Percentiles rank a stretch among this genome's conserved stretches.
Evolutionary conservation across 2,113 vertebrate species (phyloP).

Genomic region (Planiliza haematocheilus): DNA sequence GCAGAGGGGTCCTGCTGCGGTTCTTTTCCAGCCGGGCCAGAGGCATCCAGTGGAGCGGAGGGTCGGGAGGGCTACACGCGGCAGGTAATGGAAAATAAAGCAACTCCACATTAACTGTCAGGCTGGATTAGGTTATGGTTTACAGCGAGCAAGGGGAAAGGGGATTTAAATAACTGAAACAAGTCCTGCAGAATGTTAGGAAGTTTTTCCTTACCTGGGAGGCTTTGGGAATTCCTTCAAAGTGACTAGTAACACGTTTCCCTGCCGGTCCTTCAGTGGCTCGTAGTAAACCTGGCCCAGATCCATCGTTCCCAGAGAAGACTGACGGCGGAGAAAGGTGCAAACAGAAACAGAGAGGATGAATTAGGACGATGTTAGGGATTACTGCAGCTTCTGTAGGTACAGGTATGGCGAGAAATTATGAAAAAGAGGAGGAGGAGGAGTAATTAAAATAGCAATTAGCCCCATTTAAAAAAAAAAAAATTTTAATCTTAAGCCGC

Average conservation of each 20-base stretch:
- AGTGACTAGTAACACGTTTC: slow-evolving; percentile 83
- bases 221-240: slow-evolving; percentile 72
- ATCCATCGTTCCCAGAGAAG: slow-evolving; percentile 79
- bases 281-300: slow-evolving; percentile 85
- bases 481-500: slow-evolving; percentile 57
- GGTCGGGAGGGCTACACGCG: slow-evolving; percentile 60
- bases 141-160: too few relatives aligned
- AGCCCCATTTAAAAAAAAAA: too few relatives aligned
- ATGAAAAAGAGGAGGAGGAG: slow-evolving; percentile 23
- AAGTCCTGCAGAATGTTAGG: not conserved
- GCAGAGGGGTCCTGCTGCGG: slow-evolving; percentile 74
- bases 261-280: slow-evolving; percentile 84
- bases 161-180: too few relatives aligned
- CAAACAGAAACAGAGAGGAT: slow-evolving; percentile 42
- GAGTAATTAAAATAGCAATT: slow-evolving; percentile 66
- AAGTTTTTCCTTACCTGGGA: slow-evolving; percentile 55
- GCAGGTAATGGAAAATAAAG: too few relatives aligned
- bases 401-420: not conserved
- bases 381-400: slow-evolving; percentile 17
- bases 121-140: too few relatives aligned
- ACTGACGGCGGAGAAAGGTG: slow-evolving; percentile 50
- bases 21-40: slow-evolving; percentile 77
- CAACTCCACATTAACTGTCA: too few relatives aligned
- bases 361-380: slow-evolving; percentile 18
- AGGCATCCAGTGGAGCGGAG: slow-evolving; percentile 80